Conservation (phyloP, 2,113 vertebrate species). For the Hoplias malabaricus region DNA sequence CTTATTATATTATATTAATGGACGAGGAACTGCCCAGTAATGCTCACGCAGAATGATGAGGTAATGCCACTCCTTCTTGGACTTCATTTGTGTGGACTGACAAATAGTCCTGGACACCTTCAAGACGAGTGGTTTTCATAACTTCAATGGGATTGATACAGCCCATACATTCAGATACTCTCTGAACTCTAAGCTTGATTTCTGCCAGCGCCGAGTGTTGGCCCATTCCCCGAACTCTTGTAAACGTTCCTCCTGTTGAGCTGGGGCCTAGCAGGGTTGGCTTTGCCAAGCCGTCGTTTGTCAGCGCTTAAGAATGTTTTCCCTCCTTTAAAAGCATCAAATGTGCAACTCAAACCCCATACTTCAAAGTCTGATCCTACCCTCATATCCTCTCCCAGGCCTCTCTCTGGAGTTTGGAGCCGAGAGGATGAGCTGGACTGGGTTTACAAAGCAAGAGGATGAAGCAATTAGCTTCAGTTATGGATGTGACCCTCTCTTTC, state of each 20-base stretch:
- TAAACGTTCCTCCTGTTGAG: conserved; percentile 33
- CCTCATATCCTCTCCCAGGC: background rate
- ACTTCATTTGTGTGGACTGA: background rate
- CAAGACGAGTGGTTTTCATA: conserved; percentile 14
- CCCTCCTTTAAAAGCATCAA: conserved; percentile 26
- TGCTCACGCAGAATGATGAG: background rate
- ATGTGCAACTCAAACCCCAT: conserved; percentile 15
- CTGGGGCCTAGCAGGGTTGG: conserved; percentile 14
- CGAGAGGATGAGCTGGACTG: background rate
- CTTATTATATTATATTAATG: background rate
- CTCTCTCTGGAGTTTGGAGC: background rate
- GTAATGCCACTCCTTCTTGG: background rate
- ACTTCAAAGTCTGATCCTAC: conserved; percentile 10
- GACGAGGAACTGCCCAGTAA: background rate
- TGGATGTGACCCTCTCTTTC: background rate
- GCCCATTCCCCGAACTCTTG: background rate
- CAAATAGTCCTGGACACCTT: background rate
- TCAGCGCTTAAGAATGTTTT: conserved; percentile 35
- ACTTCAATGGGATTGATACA: background rate
- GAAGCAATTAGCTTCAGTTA: conserved; percentile 8
- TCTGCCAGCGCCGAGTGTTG: conserved; percentile 22
- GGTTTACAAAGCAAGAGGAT: background rate
- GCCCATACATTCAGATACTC: background rate
- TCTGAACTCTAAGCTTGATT: background rate
- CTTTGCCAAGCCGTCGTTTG: conserved; percentile 36